phyloP scores from a whole-genome alignment of 2,113 vertebrate species.

The Scortum barcoo region DNA sequence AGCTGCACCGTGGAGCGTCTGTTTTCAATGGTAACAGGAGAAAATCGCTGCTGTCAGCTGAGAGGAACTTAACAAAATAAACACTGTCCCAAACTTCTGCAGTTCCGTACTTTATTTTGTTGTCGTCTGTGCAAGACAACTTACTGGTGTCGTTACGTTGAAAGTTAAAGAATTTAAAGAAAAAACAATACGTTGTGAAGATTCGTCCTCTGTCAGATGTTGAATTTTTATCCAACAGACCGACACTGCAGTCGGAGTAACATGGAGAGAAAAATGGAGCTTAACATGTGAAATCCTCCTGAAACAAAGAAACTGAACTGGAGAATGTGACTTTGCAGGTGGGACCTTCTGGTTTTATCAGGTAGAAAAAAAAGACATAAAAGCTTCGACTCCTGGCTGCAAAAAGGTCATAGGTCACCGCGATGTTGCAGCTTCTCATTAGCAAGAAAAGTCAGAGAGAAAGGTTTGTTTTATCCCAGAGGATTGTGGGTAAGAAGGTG shows the following conservation, averaged over 20 bases:
- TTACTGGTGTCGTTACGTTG: no score
- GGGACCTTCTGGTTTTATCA: neutral
- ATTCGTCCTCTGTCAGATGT: neutral
- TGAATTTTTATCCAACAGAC: neutral
- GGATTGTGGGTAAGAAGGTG: constrained; percentile 32
- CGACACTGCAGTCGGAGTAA: neutral
- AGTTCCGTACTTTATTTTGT: no score
- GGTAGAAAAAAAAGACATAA: neutral
- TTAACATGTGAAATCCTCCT: no score
- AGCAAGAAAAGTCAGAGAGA: constrained; percentile 25
- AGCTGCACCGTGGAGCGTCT: no score
- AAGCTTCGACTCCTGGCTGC: neutral
- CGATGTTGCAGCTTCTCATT: constrained; percentile 29
- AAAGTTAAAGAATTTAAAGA: no score
- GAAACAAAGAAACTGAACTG: neutral
- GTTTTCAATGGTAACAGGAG: no score
- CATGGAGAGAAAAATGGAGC: neutral
- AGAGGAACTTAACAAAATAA: no score
- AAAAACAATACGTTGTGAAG: no score
- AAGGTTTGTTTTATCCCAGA: constrained; percentile 1
- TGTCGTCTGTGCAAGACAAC: no score
- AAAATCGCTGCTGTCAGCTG: no score
- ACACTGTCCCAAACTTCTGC: no score
- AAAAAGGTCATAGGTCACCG: constrained; percentile 41
- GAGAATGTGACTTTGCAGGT: neutral